Evolutionary conservation across 2,888 invertebrate species (phyloP), one percentile per base, ranked within the genome.

Genomic region (Macrophya annulata): DNA sequence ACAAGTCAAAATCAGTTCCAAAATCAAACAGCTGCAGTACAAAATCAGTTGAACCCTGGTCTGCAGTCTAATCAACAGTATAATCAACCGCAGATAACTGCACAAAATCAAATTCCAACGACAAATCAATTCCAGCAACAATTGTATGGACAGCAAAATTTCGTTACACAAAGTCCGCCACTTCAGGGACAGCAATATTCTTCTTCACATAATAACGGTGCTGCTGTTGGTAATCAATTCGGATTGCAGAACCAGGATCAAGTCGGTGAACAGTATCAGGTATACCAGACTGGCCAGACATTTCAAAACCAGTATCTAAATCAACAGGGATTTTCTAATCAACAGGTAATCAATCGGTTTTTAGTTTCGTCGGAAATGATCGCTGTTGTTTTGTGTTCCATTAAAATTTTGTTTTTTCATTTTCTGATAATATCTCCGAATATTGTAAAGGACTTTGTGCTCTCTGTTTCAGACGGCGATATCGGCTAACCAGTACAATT

Each of bases 271-370:
- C 90, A 89, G 77, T 91, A 90, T 83, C 85, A 88, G 25, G 87
- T 86, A 25, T 90, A 90, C 84, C 87, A 87, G 45, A 86, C 76
- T 51, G 86, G 88, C 10, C 92, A 92, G 72, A 90, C 90, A 76
- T 92, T 90, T 86, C 93, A 89, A 85, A 91, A 90, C 88, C 91
- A 91, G 87, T 91, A 89, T 88, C 91, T 90, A 87, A 91, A 89
- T 87, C 90, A 91, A 83, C 90, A 90, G 81, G 88, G 87, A 86
- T 93, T 91, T 87, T 87, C 90, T 51, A 90, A 87, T 89, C 92
- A 91, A 86, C 93, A 93, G 89, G 90, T 92, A 89, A 90, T 84
- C 51, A 8, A 4, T 68, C 31, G 31, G 31, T 62, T 81, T 82
- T 43, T 65, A 40, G 62, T 62, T 21, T 62, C 25, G 4, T 62